A percentile compares a stretch with the other conserved stretches of the same genome.
Conservation (phyloP, 2,113 vertebrate genomes). For the Elachura formosa region DNA sequence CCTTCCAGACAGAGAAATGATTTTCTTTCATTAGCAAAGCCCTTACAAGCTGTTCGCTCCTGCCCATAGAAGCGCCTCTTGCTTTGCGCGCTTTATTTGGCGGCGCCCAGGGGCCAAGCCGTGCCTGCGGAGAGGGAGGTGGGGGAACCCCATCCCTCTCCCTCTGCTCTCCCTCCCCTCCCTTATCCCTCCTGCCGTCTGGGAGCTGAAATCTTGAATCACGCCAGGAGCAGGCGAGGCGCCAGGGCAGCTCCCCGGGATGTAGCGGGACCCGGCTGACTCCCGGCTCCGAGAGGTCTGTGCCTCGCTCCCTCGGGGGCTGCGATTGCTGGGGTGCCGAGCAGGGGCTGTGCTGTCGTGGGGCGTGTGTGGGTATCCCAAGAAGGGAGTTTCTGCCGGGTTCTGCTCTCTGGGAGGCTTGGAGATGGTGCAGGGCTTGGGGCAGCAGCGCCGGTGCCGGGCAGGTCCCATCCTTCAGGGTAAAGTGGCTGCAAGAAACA, state of each 20-base stretch:
- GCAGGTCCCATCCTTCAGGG: rapidly evolving
- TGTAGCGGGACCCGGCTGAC: neutral
- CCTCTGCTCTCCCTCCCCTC: conserved; percentile 4
- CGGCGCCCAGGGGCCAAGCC: neutral
- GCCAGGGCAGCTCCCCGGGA: neutral
- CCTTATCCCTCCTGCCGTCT: neutral
- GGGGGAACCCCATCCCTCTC: neutral
- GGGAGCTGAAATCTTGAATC: neutral
- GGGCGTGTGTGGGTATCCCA: rapidly evolving
- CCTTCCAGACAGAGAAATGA: neutral
- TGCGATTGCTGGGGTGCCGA: neutral
- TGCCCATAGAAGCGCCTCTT: neutral
- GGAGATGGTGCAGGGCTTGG: neutral
- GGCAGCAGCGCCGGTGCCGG: neutral
- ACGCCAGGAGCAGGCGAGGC: neutral
- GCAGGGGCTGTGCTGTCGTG: rapidly evolving
- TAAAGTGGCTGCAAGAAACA: rapidly evolving
- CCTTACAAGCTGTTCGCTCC: rapidly evolving
- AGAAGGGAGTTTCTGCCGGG: neutral
- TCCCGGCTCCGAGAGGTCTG: conserved; percentile 19
- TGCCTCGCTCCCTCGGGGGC: neutral
- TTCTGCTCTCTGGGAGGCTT: neutral
- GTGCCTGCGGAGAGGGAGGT: neutral
- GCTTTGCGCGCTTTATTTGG: neutral
- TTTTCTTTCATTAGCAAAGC: neutral